Percentiles rank a stretch among this genome's conserved stretches.
These are phyloP conservation scores for Oenanthe oenanthe DNA, from an alignment of 2,113 vertebrate genomes.

Conservation along the genomic window DNA sequence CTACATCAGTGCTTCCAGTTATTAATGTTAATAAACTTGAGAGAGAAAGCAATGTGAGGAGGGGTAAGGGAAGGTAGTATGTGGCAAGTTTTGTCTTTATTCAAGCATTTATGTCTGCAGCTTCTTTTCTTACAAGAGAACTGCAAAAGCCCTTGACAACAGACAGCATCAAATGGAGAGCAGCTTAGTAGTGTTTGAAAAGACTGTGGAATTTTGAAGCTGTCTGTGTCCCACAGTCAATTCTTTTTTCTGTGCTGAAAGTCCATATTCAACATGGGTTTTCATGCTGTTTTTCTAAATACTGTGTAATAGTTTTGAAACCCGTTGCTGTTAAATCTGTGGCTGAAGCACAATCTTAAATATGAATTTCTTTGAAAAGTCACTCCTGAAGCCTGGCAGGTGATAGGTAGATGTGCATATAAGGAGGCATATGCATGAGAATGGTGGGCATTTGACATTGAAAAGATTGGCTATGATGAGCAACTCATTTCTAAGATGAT, in stretches of 20 bases:
- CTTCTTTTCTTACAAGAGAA: neutral
- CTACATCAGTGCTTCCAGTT: constrained; percentile 72
- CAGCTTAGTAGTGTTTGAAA: neutral
- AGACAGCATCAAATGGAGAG: neutral
- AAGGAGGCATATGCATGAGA: neutral
- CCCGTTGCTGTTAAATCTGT: neutral
- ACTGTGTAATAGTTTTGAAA: neutral
- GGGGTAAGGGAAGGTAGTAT: constrained; percentile 40
- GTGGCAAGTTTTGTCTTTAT: constrained; percentile 10
- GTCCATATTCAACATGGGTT: neutral
- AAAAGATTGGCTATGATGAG: neutral
- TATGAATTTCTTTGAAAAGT: neutral
- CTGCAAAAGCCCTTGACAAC: neutral
- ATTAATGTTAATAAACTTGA: constrained; percentile 71
- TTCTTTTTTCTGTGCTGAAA: neutral
- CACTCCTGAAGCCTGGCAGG: neutral
- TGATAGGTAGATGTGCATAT: neutral
- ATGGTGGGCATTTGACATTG: neutral
- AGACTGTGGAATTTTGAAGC: neutral
- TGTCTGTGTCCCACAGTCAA: neutral
- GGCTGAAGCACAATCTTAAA: neutral
- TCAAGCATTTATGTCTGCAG: neutral
- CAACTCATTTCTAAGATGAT: neutral
- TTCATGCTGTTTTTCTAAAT: constrained; percentile 22
- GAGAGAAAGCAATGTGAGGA: constrained; percentile 54